Base-by-base conservation (phyloP, 2,888 invertebrate genomes). In the Campoletis raptor region DNA sequence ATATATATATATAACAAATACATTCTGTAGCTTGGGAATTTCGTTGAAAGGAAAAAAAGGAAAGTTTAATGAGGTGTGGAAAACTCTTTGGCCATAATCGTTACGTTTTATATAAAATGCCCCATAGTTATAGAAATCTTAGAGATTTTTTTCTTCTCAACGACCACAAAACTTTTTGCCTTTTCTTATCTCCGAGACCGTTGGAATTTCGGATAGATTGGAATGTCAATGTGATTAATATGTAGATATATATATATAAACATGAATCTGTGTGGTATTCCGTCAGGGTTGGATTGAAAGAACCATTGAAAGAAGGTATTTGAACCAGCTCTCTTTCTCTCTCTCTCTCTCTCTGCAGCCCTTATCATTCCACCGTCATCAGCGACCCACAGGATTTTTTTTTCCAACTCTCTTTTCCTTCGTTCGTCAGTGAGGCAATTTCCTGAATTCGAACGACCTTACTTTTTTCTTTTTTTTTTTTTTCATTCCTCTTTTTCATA, bases 141-240 rank as follows among this genome's bases (percentile, higher is more conserved):
- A 15, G 61, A 1, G 30, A 30, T 30, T 61, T 61, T 61, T 61
- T 57, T 61, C 57, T 24, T 10, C 48, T 42, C 79, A 74, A 54
- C 79, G 48, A 30, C 57, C 57, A 45, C 24, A 9, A 57, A 40
- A 81, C 73, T 85, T 66, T 57, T 67, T 52, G 69, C 52, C 37
- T 42, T 73, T 78, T 52, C 74, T 78, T 84, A 78, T 77, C 64
- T 57, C 67, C 36, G 10, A 72, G 36, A 54, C 40, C 76, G 70
- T 85, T 66, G 81, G 78, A 85, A 84, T 87, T 79, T 83, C 72
- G 81, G 73, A 85, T 85, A 61, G 81, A 86, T 79, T 83, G 83
- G 48, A 83, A 80, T 73, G 83, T 73, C 73, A 52, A 30, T 73
- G 67, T 52, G 36, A 21, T 72, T 45, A 24, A 61, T 69, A 40